Base-by-base conservation (phyloP, 2,113 vertebrate genomes). In the Micromys minutus region DNA sequence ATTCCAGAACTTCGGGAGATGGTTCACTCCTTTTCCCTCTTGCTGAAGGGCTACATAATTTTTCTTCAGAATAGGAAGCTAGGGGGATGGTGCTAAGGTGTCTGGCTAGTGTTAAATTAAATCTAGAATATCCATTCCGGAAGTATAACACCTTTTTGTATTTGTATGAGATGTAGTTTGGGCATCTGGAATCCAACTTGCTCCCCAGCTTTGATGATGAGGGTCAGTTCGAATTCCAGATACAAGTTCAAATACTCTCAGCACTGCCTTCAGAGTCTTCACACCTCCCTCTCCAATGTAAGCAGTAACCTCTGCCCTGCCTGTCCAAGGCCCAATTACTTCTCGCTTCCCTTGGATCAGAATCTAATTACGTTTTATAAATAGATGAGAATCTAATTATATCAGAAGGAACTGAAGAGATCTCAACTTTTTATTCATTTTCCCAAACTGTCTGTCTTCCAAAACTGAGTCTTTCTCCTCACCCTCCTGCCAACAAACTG, bases 331-430 rank as follows among this genome's bases (percentile, higher is more conserved):
- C 17, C 79, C 45, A 63, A 75, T 87, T 81, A 39, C 8, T 11
- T 65, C 42, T 5, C 5, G 16, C 39, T 52, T 34, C 8, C 76
- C 96, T 94, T 67, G 65, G 24, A 69, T 80, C 24, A 69, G 55
- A 94, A 22, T 85, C 45, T 74, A 95, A 85, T 90, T 93, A 45
- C 88, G 87, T 71, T 90, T 85, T 55, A 75, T 79, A 95, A 96
- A 55, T 80, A 79, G 29, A 15, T 22, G 26, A 85, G 31, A 19
- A 74, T 91, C 34, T 76, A 52, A 89, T 93, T 63, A 63, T 57
- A 59, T 79, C n/a, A 87, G 91, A 24, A 80, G n/a, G 80, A 16
- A 88, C 9, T 91, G 16, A 90, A 93, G 77, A 69, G 50, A 86
- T 19, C 0, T 42, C 63, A 7, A n/a, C 29, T 59, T 95, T 77